Base-by-base conservation (phyloP, 2,888 invertebrate genomes). In the Brenthis hecate region DNA sequence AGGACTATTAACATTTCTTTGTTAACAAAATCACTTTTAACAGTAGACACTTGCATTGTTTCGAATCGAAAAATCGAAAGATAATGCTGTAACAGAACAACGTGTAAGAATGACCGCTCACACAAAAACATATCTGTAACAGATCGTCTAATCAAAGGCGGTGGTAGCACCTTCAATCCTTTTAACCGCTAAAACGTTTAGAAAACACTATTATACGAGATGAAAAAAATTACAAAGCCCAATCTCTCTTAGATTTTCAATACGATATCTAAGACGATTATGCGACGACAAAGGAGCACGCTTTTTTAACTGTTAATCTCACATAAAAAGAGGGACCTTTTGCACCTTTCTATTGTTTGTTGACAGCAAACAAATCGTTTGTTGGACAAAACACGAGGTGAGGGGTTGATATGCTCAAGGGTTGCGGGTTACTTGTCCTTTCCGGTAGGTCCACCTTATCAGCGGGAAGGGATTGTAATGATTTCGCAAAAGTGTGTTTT, bases 331-430 rank as follows among this genome's bases (percentile, higher is more conserved):
- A 13, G 77, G 77, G 81, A 78, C 72, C 78, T 77, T 87, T 89
- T 84, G 83, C 89, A 90, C 90, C 89, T 90, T 85, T 84, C 85
- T 82, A 82, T 91, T 92, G 90, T 92, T 86, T 86, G 87, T 86
- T 90, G 90, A 88, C 91, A 85, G 86, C 87, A 91, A 92, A 92
- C 92, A 92, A 91, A 92, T 92, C 88, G 91, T 91, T 89, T 89
- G 87, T 87, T 87, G 84, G 79, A 79, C 86, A 83, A 87, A 88
- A 88, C 85, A 86, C 80, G 80, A 78, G 80, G 71, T 74, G 66
- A 83, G 86, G 88, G 87, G 81, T 85, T 87, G 87, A 86, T 85
- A 84, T 87, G 85, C 83, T 89, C 81, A 84, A 86, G 91, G 89
- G 90, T 88, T 87, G 87, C 86, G 88, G 91, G 91, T 89, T 87